These are phyloP conservation scores for Megaustenia siamemsis DNA, from an alignment of 2,888 invertebrate genomes.

Conservation along the genomic window DNA sequence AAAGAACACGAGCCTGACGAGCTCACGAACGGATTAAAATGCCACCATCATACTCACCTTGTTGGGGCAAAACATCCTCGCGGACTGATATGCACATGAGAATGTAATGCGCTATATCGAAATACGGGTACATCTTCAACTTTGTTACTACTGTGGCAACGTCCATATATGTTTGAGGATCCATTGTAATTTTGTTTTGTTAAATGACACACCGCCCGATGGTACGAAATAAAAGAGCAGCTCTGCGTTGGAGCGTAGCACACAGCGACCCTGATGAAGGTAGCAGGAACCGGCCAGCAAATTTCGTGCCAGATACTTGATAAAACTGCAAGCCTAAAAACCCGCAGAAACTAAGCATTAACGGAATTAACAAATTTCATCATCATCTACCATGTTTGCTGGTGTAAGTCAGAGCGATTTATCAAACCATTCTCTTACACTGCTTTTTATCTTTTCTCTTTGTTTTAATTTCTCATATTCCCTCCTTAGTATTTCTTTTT, in stretches of 20 bases:
- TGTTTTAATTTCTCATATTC: no score
- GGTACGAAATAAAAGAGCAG: background rate
- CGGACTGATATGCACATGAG: slow-evolving; percentile 95
- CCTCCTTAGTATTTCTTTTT: no score
- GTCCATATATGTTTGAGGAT: slow-evolving; percentile 89
- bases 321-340: background rate
- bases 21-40: no score
- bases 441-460: no score
- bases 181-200: slow-evolving; percentile 68
- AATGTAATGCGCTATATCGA: slow-evolving; percentile 98
- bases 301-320: slow-evolving; percentile 16
- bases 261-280: background rate
- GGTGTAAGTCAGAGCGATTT: no score
- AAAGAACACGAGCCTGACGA: no score
- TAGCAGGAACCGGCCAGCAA: background rate
- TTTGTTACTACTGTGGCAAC: slow-evolving; percentile 99
- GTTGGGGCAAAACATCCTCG: slow-evolving; percentile 85
- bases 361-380: no score
- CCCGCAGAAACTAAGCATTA: no score
- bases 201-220: background rate
- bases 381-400: no score
- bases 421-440: no score
- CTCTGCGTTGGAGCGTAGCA: background rate
- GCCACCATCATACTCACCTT: slow-evolving; percentile 58
- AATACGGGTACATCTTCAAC: slow-evolving; percentile 99